Conservation (phyloP, 2,113 vertebrate genomes). For the Gallinago jamesoni region DNA sequence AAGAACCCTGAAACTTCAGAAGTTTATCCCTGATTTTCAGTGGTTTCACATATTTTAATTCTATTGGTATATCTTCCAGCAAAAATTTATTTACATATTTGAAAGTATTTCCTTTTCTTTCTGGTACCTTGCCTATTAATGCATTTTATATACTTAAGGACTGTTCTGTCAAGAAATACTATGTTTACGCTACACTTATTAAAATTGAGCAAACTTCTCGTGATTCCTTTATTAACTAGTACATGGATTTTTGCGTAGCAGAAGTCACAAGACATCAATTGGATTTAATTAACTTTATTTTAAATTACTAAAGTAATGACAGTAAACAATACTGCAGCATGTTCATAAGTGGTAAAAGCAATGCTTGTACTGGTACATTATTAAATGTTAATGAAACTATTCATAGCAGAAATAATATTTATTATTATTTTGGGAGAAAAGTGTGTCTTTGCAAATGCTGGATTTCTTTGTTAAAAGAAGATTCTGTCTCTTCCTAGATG, state of each 20-base stretch:
- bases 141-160: slow-evolving; percentile 46
- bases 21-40: not conserved
- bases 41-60: not conserved
- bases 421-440: slow-evolving; percentile 24
- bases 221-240: slow-evolving; percentile 52
- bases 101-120: not conserved
- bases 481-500: slow-evolving; percentile 63
- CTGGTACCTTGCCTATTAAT: not conserved
- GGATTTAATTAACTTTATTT: slow-evolving; percentile 71
- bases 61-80: not conserved
- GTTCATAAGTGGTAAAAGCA: slow-evolving; percentile 41
- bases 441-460: not conserved
- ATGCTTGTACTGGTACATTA: slow-evolving; percentile 42
- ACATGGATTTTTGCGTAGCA: slow-evolving; percentile 27
- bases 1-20: not conserved
- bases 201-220: slow-evolving; percentile 61
- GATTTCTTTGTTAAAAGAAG: not conserved
- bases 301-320: slow-evolving; percentile 56
- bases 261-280: slow-evolving; percentile 64
- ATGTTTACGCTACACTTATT: slow-evolving; percentile 40
- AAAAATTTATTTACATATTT: not conserved
- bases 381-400: slow-evolving; percentile 70
- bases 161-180: slow-evolving; percentile 46
- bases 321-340: slow-evolving; percentile 9
- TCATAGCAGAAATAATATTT: slow-evolving; percentile 28